phyloP scores from a whole-genome alignment of 2,113 vertebrate species.

The Cygnus atratus region DNA sequence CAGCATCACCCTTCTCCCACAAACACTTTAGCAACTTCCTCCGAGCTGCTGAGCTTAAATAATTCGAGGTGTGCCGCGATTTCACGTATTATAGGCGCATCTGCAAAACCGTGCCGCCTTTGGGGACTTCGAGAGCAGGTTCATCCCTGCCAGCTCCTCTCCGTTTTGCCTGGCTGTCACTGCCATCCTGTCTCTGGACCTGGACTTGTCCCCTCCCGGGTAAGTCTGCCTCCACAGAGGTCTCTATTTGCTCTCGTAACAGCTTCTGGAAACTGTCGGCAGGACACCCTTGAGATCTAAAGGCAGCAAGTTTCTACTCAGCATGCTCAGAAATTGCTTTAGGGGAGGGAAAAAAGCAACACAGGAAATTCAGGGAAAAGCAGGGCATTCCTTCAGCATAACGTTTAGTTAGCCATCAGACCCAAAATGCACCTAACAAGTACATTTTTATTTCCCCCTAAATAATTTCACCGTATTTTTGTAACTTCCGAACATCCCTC shows the following conservation, averaged over 20 bases:
- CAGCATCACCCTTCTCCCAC: neutral
- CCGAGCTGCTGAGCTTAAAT: neutral
- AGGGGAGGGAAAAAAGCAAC: neutral
- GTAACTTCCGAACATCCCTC: neutral
- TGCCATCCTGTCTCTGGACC: neutral
- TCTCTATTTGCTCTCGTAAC: neutral
- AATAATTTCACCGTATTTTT: neutral
- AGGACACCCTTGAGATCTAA: neutral
- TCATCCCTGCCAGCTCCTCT: constrained; percentile 12
- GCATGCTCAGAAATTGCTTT: neutral
- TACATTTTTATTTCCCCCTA: neutral
- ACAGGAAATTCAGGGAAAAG: neutral
- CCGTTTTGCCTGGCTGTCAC: fast-evolving
- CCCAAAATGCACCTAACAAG: neutral
- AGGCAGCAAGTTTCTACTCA: neutral
- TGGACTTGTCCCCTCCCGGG: neutral
- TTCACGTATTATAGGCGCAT: neutral
- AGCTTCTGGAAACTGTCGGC: neutral
- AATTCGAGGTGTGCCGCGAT: neutral
- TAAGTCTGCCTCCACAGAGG: neutral
- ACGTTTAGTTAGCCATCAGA: neutral
- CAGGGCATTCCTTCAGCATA: neutral
- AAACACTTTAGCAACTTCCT: neutral
- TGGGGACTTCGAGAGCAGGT: constrained; percentile 14
- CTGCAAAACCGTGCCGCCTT: neutral